These are phyloP conservation scores for Euphonia xanthogaster DNA, from an alignment of 2,797 vertebrate genomes.

Conservation along the genomic window DNA sequence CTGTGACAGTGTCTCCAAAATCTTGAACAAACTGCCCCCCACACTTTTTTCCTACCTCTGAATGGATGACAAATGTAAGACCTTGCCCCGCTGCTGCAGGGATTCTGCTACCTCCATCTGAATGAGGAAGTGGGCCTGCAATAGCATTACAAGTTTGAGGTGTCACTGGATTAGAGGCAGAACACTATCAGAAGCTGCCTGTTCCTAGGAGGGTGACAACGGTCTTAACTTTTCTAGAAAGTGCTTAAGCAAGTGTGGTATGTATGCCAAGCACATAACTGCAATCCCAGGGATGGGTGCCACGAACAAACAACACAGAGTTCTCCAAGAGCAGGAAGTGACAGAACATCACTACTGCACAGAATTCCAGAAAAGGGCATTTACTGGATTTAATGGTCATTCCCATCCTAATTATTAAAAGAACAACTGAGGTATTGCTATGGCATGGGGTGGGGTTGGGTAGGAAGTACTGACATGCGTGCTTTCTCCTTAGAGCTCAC, in stretches of 20 bases:
- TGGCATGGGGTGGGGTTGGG: neutral
- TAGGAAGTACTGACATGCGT: neutral
- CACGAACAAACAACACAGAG: neutral
- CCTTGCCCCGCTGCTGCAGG: neutral
- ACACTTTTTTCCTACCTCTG: neutral
- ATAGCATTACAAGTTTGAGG: neutral
- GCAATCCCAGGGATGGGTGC: neutral
- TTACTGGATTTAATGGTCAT: neutral
- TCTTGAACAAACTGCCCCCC: neutral
- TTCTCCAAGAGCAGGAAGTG: neutral
- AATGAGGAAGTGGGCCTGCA: neutral
- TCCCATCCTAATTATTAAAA: neutral
- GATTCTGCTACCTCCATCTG: neutral
- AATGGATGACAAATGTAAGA: neutral
- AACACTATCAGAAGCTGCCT: neutral
- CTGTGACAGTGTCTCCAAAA: neutral
- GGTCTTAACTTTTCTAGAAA: neutral
- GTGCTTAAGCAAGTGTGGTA: neutral
- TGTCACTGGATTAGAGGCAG: neutral
- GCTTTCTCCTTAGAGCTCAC: neutral
- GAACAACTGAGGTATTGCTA: neutral
- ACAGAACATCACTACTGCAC: neutral
- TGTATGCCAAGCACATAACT: rapidly evolving
- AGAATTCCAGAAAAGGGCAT: neutral
- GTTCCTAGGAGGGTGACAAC: neutral